phyloP scores from a whole-genome alignment of 2,888 invertebrate species.

The Thymelicus lineola region DNA sequence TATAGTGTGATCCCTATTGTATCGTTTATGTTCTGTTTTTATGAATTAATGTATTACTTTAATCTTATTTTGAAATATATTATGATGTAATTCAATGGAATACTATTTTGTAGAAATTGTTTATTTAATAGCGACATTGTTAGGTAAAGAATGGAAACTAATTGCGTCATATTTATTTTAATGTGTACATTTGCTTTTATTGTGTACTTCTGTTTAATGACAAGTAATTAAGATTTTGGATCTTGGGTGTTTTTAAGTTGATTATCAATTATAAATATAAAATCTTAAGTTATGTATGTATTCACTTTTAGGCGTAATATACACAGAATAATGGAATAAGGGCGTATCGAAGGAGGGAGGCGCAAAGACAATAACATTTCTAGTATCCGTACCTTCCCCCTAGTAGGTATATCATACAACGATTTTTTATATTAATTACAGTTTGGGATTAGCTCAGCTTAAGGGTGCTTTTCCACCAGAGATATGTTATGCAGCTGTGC shows the following conservation, averaged over 20 bases:
- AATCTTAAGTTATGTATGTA: background rate
- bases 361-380: too few relatives aligned
- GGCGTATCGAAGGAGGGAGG: too few relatives aligned
- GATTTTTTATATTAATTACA: too few relatives aligned
- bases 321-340: background rate
- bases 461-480: too few relatives aligned
- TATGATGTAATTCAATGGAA: background rate
- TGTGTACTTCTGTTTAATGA: background rate
- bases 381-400: too few relatives aligned
- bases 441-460: too few relatives aligned
- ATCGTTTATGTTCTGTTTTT: constrained; percentile 35
- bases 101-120: background rate
- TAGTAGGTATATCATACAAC: too few relatives aligned
- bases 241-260: too few relatives aligned
- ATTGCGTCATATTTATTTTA: background rate
- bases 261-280: too few relatives aligned
- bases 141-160: background rate
- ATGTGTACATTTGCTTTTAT: background rate
- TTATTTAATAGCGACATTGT: background rate
- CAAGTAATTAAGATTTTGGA: too few relatives aligned
- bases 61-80: constrained; percentile 3
- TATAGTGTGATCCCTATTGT: constrained; percentile 40
- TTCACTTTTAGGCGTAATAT: background rate
- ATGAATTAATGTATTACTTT: constrained; percentile 12
- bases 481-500: too few relatives aligned